Conservation (phyloP, 35 echinoderm and acorn worm species). For the Lytechinus pictus region DNA sequence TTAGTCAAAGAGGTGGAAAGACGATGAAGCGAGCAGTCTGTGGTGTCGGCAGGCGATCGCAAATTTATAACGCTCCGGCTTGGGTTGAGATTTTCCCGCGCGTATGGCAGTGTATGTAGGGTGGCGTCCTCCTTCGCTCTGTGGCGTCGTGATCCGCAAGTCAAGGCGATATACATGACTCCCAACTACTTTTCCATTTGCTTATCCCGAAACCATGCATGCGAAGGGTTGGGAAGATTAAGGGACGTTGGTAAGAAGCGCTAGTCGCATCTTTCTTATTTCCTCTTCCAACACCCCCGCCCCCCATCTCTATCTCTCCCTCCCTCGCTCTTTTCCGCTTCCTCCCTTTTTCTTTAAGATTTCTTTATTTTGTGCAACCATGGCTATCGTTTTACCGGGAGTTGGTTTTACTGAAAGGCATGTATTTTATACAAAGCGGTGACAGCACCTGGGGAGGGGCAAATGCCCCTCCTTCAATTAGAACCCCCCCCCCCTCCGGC, state of each 20-base stretch:
- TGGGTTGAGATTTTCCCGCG: conserved; percentile 10
- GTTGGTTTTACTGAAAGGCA: neutral
- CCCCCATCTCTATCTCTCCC: neutral
- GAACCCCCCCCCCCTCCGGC: too few relatives aligned
- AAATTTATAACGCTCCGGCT: conserved; percentile 22
- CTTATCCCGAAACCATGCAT: neutral
- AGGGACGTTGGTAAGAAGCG: neutral
- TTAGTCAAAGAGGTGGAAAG: neutral
- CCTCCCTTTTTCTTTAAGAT: neutral
- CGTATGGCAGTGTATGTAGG: neutral
- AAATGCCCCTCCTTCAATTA: too few relatives aligned
- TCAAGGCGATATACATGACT: neutral
- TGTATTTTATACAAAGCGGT: too few relatives aligned
- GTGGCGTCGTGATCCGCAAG: neutral
- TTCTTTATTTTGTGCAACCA: neutral
- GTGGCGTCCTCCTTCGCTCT: neutral
- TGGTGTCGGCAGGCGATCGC: neutral
- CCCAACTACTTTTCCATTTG: neutral
- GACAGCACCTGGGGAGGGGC: too few relatives aligned
- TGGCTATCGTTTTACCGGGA: neutral
- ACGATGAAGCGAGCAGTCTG: neutral
- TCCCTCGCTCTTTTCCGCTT: neutral
- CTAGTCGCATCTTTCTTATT: neutral
- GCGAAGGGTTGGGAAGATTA: neutral
- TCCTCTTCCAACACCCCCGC: neutral